Conservation (phyloP, 2,888 invertebrate genomes). For the Mesorhabditis spiculigera region DNA sequence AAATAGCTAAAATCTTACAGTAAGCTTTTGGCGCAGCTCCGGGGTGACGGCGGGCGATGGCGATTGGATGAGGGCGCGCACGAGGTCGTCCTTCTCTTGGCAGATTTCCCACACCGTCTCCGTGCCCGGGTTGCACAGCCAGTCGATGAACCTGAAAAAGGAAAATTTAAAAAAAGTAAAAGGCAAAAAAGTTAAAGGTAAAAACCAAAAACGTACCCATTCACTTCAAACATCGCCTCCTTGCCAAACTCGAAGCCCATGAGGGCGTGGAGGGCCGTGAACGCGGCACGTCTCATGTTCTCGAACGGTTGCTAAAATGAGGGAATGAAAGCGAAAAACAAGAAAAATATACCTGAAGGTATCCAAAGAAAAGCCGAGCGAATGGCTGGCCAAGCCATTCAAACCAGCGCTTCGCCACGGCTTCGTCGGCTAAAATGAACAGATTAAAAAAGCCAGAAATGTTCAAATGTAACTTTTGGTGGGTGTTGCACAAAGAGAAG, state of each 20-base stretch:
- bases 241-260: not conserved
- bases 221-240: not conserved
- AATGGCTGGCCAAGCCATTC: slow-evolving; percentile 1
- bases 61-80: not conserved
- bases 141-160: not conserved
- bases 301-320: not conserved
- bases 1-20: not conserved
- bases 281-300: not conserved
- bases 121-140: not conserved
- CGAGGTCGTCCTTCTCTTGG: not conserved
- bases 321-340: not conserved
- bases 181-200: no score
- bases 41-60: not conserved
- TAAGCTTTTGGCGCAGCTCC: not conserved
- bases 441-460: not conserved
- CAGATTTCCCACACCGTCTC: not conserved
- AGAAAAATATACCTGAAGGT: not conserved
- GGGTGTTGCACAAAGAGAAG: not conserved
- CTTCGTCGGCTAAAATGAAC: not conserved
- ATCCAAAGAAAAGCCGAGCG: not conserved
- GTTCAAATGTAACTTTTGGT: not conserved
- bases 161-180: not conserved
- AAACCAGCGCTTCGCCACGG: not conserved
- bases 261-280: not conserved
- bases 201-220: not conserved